Evolutionary conservation across 2,113 vertebrate genomes (phyloP), one percentile per base, ranked within the genome.

Genomic region (Tenebrosternarchus preto): DNA sequence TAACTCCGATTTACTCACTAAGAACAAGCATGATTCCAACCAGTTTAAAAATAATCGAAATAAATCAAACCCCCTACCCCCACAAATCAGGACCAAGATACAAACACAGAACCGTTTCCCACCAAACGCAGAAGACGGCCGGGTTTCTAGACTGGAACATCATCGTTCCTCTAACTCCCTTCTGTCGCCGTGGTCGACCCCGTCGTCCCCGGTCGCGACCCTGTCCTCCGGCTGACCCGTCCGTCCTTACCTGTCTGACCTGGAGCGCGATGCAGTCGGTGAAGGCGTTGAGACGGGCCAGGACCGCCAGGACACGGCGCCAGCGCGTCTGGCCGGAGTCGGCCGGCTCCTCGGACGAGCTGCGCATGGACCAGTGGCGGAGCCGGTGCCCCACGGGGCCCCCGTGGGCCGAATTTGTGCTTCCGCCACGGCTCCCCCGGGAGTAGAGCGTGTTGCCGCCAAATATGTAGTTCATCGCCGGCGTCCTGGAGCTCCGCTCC

Each of bases 401-500:
- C 76, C 93, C 86, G 85, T 94, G 93, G 88, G 93, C 92, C 24
- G 94, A 93, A 84, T 89, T 91, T 81, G 92, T 70, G 88, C 90
- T 95, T 89, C 93, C 90, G 83, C 94, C 92, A 86, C 95, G 93
- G 87, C 83, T 95, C 92, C 90, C 88, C 7, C 95, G 94, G 83
- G 95, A 91, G 92, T 95, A 95, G 77, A 95, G 90, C 61, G 94
- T 94, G 93, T 95, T 96, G 92, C 95, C 95, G 86, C 95, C 93
- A 77, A 96, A 96, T 92, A 96, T 96, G 93, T 96, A 96, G 94
- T 96, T 95, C 95, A 96, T 96, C 92, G 92, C 93, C 92, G 24
- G 91, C 91, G 89, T 92, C 22, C 25, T 15, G 43, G 27, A 1
- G 56, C 55, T 73, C 64, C 20, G 64, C 57, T 69, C 53, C 3